Evolutionary conservation across 2,888 invertebrate genomes (phyloP).

Genomic region (Pollenia angustigena): DNA sequence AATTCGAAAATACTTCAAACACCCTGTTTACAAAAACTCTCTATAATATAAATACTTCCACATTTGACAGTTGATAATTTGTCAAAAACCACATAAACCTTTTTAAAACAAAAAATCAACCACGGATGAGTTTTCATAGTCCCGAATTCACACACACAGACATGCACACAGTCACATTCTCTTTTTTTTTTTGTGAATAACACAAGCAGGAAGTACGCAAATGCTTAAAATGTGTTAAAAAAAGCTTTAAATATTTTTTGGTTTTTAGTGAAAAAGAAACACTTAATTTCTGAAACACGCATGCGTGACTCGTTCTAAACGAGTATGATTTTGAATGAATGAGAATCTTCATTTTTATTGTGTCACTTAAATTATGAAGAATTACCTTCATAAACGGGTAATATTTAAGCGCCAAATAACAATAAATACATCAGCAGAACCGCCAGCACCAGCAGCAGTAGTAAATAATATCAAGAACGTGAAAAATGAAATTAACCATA

Average conservation of each 20-base stretch:
- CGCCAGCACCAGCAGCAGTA: neutral
- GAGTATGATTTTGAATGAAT: slow-evolving; percentile 11
- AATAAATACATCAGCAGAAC: slow-evolving; percentile 7
- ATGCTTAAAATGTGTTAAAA: slow-evolving; percentile 50
- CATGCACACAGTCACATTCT: neutral
- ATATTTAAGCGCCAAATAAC: slow-evolving; percentile 69
- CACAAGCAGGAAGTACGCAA: slow-evolving; percentile 67
- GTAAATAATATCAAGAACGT: slow-evolving; percentile 44
- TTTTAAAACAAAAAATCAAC: slow-evolving; percentile 38
- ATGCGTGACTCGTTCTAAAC: slow-evolving; percentile 65
- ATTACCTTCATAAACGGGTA: slow-evolving; percentile 67
- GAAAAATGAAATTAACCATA: slow-evolving; percentile 52
- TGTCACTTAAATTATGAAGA: slow-evolving; percentile 71
- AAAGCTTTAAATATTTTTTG: slow-evolving; percentile 32
- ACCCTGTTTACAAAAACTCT: slow-evolving; percentile 48
- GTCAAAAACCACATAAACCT: slow-evolving; percentile 78
- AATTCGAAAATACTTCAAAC: neutral
- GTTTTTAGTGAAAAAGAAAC: slow-evolving; percentile 43
- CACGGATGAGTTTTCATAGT: slow-evolving; percentile 38
- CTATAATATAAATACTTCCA: slow-evolving; percentile 44
- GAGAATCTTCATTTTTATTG: slow-evolving; percentile 60
- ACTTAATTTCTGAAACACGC: slow-evolving; percentile 53
- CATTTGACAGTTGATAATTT: slow-evolving; percentile 82
- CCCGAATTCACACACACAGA: slow-evolving; percentile 18
- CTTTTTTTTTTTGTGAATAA: neutral